These are phyloP conservation scores for Drymonia ruficornis DNA, from an alignment of 2,888 invertebrate genomes.

Conservation along the genomic window DNA sequence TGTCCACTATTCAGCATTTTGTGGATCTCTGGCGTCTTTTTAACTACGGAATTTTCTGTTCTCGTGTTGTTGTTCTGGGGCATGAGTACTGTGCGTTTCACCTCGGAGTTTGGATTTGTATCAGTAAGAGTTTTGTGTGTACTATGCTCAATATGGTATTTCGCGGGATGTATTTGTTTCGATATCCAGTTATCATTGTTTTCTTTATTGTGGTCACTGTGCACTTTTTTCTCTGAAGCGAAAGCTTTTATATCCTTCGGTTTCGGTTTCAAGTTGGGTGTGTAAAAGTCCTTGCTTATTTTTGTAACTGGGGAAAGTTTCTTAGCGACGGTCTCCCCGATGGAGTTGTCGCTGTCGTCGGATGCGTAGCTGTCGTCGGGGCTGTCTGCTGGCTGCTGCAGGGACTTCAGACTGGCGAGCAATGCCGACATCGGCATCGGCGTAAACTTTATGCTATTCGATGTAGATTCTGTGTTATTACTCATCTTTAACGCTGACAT, in stretches of 20 bases:
- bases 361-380: conserved; percentile 63
- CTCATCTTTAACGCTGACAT: conserved; percentile 48
- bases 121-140: conserved; percentile 36
- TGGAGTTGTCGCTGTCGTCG: conserved; percentile 70
- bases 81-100: conserved; percentile 50
- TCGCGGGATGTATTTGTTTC: conserved; percentile 53
- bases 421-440: conserved; percentile 79
- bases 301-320: conserved; percentile 46
- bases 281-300: conserved; percentile 49
- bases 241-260: conserved; percentile 53
- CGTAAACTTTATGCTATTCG: conserved; percentile 73
- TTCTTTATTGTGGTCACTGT: conserved; percentile 61
- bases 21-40: conserved; percentile 28
- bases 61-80: conserved; percentile 50
- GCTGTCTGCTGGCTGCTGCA: conserved; percentile 56
- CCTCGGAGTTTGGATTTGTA: conserved; percentile 44
- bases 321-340: conserved; percentile 54
- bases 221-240: conserved; percentile 61
- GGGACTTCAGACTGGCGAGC: conserved; percentile 68
- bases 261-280: conserved; percentile 54
- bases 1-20: conserved; percentile 51
- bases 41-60: conserved; percentile 42
- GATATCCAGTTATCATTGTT: conserved; percentile 51
- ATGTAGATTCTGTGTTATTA: conserved; percentile 67
- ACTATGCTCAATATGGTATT: conserved; percentile 44